Evolutionary conservation across 2,888 invertebrate genomes (phyloP).

Genomic region (Patella ulyssiponensis): DNA sequence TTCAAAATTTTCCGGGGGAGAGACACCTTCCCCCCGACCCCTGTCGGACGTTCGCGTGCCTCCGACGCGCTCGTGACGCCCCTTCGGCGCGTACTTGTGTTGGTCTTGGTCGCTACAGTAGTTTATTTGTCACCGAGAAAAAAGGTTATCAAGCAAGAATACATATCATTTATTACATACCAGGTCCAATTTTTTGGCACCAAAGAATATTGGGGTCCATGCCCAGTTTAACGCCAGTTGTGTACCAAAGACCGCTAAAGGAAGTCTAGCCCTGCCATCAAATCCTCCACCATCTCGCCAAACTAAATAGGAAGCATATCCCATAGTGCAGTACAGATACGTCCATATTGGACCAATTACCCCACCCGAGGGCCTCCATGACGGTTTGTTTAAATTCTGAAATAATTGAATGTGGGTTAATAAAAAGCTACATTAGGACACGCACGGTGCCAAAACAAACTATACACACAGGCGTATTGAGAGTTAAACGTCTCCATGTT

Average conservation of each 20-base stretch:
- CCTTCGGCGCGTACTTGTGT: no score
- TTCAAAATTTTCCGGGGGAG: no score
- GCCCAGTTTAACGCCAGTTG: slow-evolving; percentile 87
- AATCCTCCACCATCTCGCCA: slow-evolving; percentile 85
- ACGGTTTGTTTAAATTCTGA: slow-evolving; percentile 80
- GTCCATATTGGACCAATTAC: slow-evolving; percentile 87
- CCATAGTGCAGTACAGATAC: slow-evolving; percentile 83
- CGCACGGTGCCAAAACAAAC: no score
- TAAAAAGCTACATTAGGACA: no score
- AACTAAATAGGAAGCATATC: slow-evolving; percentile 87
- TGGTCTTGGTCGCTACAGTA: no score
- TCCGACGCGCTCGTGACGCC: no score
- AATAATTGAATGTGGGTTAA: slow-evolving; percentile 14
- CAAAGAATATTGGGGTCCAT: slow-evolving; percentile 90
- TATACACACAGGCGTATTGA: no score
- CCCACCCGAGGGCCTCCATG: slow-evolving; percentile 86
- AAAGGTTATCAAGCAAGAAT: no score
- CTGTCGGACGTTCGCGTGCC: no score
- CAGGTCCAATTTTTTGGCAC: slow-evolving; percentile 71
- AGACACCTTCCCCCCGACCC: no score
- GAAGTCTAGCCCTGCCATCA: slow-evolving; percentile 75
- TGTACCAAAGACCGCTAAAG: slow-evolving; percentile 81
- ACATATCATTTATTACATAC: slow-evolving; percentile 44
- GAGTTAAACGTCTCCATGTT: no score
- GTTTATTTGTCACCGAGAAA: no score